Evolutionary conservation across 2,888 invertebrate genomes (phyloP).

Genomic region (Fragum sueziense): DNA sequence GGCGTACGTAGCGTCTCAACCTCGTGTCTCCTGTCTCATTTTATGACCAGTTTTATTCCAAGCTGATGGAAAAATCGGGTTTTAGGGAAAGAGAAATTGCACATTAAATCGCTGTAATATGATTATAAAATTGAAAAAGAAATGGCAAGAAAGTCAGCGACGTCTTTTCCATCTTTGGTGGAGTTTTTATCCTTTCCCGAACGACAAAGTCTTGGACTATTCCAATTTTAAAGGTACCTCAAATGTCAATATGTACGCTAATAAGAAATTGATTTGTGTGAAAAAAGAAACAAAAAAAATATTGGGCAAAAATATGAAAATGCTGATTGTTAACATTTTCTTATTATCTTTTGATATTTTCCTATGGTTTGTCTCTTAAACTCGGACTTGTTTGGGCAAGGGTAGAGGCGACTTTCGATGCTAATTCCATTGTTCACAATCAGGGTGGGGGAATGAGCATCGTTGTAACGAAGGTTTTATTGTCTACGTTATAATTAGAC

Average conservation of each 20-base stretch:
- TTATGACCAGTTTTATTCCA: conserved; percentile 34
- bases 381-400: too few species aligned
- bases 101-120: conserved; percentile 55
- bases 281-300: too few species aligned
- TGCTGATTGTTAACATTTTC: too few species aligned
- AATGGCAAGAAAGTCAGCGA: conserved; percentile 32
- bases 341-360: too few species aligned
- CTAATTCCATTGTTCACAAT: conserved; percentile 57
- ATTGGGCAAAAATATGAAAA: too few species aligned
- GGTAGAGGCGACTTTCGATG: conserved; percentile 48
- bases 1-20: background rate
- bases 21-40: conserved; percentile 22
- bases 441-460: conserved; percentile 47
- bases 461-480: conserved; percentile 59
- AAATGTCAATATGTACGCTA: too few species aligned
- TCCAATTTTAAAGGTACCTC: too few species aligned
- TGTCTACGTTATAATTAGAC: conserved; percentile 63
- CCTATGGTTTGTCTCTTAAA: too few species aligned
- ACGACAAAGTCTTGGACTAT: too few species aligned
- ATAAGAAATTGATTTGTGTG: too few species aligned
- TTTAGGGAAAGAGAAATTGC: conserved; percentile 46
- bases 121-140: conserved; percentile 56
- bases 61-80: conserved; percentile 56
- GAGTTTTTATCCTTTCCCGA: too few species aligned
- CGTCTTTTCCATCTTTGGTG: conserved; percentile 17